A percentile compares a stretch with the other conserved stretches of the same genome.
Evolutionary conservation across 2,888 invertebrate genomes (phyloP).

Genomic region (Chironomus tentans): DNA sequence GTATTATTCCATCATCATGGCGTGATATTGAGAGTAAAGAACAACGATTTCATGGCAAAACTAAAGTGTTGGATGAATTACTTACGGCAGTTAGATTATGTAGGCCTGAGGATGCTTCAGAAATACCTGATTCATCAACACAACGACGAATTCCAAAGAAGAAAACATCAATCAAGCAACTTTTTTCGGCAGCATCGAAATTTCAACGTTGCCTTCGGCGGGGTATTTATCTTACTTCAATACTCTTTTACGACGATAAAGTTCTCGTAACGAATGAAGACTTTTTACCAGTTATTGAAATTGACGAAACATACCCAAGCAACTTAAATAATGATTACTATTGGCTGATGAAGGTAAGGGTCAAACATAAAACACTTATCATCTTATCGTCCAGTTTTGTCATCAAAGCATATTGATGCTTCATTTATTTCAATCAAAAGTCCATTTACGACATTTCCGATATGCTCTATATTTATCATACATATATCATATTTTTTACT

Average conservation of each 20-base stretch:
- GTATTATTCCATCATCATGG: conserved; percentile 88
- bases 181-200: conserved; percentile 93
- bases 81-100: conserved; percentile 61
- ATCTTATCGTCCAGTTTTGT: neutral
- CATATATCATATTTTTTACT: neutral
- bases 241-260: conserved; percentile 91
- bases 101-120: conserved; percentile 50
- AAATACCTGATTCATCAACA: conserved; percentile 51
- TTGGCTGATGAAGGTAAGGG: conserved; percentile 90
- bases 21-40: conserved; percentile 67
- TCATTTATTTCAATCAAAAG: conserved; percentile 8
- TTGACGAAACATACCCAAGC: conserved; percentile 90
- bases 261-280: conserved; percentile 95
- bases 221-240: conserved; percentile 86
- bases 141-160: conserved; percentile 68
- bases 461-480: neutral
- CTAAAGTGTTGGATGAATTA: conserved; percentile 64
- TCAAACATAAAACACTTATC: neutral
- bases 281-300: conserved; percentile 90
- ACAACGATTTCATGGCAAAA: conserved; percentile 55
- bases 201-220: conserved; percentile 92
- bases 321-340: conserved; percentile 89
- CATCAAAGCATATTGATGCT: neutral
- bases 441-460: neutral
- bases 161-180: conserved; percentile 81